Conservation (phyloP, 2,797 vertebrate genomes). For the Sebastes kiyomatsui region DNA sequence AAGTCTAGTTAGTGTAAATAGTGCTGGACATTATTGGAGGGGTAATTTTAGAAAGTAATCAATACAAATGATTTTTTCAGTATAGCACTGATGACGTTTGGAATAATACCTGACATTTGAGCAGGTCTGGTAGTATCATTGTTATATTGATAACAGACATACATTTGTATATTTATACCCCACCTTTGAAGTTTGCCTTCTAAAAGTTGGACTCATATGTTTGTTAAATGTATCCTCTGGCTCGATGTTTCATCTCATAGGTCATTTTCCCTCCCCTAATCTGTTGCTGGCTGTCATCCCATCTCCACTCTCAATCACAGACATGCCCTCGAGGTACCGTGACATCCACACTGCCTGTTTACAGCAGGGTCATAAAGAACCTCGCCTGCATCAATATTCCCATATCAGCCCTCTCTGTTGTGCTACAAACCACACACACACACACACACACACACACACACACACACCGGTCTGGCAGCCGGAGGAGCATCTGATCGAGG, state of each 20-base stretch:
- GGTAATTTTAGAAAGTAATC: conserved; percentile 58
- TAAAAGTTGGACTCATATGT: conserved; percentile 13
- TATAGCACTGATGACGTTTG: conserved; percentile 34
- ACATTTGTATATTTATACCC: neutral
- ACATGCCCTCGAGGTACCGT: conserved; percentile 60
- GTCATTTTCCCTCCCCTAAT: conserved; percentile 61
- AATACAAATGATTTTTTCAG: conserved; percentile 50
- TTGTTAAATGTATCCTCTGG: conserved; percentile 46
- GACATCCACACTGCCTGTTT: conserved; percentile 66
- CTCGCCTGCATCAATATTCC: conserved; percentile 71
- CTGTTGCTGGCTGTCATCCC: conserved; percentile 67
- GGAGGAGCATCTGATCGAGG: conserved; percentile 44
- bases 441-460: conserved; percentile 33
- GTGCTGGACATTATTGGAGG: conserved; percentile 26
- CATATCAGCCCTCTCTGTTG: conserved; percentile 57
- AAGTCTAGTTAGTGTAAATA: conserved; percentile 26
- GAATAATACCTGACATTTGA: conserved; percentile 34
- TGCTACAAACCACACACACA: conserved; percentile 57
- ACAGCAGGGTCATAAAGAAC: conserved; percentile 70
- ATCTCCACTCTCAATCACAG: conserved; percentile 71
- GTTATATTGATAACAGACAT: neutral
- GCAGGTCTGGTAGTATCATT: neutral
- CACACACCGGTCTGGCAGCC: conserved; percentile 26
- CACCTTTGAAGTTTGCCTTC: neutral
- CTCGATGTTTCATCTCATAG: conserved; percentile 44